phyloP scores from a whole-genome alignment of 2,113 vertebrate genomes.

The Lipotes vexillifer region DNA sequence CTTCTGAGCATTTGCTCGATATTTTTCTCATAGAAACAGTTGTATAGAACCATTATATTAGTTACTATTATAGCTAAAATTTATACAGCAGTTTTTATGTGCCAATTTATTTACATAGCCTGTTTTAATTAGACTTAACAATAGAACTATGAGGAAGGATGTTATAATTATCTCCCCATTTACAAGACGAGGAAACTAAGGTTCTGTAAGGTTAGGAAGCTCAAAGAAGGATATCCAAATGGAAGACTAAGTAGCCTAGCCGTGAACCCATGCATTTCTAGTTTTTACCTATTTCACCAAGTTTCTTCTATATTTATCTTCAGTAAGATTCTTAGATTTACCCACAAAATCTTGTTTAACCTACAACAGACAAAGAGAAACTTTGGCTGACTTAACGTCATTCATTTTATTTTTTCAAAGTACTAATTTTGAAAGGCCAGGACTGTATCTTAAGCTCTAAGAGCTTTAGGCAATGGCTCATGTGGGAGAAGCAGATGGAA shows the following conservation, averaged over 20 bases:
- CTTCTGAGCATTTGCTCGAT: background rate
- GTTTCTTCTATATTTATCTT: background rate
- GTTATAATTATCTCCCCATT: background rate
- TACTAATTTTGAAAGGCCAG: background rate
- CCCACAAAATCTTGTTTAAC: background rate
- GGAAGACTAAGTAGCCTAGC: background rate
- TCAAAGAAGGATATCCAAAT: background rate
- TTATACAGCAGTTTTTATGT: background rate
- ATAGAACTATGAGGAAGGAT: background rate
- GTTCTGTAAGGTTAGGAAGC: background rate
- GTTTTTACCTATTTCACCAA: background rate
- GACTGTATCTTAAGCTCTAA: background rate
- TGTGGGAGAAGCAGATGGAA: background rate
- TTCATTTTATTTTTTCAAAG: background rate
- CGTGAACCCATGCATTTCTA: background rate
- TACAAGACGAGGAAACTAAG: background rate
- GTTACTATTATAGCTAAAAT: background rate
- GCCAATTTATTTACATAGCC: background rate
- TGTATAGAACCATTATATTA: background rate
- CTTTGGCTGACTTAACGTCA: background rate
- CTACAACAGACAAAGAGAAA: background rate
- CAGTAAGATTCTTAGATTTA: background rate
- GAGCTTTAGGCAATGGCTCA: background rate
- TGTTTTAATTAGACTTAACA: background rate
- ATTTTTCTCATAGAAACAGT: background rate